Percentiles rank a stretch among this genome's conserved stretches.
These are phyloP conservation scores for Pteronura brasiliensis DNA, from an alignment of 2,113 vertebrate genomes.

Conservation along the genomic window DNA sequence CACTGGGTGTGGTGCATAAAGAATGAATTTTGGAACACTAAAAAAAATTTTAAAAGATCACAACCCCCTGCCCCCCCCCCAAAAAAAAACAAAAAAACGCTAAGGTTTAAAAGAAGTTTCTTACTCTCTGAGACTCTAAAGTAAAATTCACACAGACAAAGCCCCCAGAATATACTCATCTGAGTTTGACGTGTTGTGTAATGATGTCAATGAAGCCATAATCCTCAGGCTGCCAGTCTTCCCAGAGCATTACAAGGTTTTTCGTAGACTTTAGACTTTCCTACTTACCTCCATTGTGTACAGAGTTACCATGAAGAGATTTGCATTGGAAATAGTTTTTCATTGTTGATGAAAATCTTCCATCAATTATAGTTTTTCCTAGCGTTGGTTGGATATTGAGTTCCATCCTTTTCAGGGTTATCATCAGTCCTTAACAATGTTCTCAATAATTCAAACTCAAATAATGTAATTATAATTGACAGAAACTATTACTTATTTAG, in stretches of 20 bases:
- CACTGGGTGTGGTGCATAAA: too few species aligned
- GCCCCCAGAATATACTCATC: not conserved
- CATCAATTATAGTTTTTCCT: not conserved
- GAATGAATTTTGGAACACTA: too few species aligned
- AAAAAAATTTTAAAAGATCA: too few species aligned
- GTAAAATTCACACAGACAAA: not conserved
- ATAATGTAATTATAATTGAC: not conserved
- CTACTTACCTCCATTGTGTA: not conserved
- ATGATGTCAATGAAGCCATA: not conserved
- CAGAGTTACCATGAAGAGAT: not conserved
- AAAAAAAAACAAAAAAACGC: too few species aligned
- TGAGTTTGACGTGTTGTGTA: not conserved
- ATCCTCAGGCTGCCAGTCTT: not conserved
- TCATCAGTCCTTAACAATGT: not conserved
- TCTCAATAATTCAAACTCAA: not conserved
- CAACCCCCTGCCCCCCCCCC: too few species aligned
- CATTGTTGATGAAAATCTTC: not conserved
- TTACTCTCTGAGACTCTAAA: not conserved
- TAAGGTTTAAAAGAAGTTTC: not conserved
- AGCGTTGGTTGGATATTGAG: not conserved
- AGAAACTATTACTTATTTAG: not conserved
- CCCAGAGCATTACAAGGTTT: not conserved
- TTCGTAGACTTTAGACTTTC: not conserved
- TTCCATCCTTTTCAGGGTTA: not conserved
- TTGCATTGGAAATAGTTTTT: not conserved